Evolutionary conservation across 2,797 vertebrate species (phyloP).

Genomic region (Hybognathus amarus): DNA sequence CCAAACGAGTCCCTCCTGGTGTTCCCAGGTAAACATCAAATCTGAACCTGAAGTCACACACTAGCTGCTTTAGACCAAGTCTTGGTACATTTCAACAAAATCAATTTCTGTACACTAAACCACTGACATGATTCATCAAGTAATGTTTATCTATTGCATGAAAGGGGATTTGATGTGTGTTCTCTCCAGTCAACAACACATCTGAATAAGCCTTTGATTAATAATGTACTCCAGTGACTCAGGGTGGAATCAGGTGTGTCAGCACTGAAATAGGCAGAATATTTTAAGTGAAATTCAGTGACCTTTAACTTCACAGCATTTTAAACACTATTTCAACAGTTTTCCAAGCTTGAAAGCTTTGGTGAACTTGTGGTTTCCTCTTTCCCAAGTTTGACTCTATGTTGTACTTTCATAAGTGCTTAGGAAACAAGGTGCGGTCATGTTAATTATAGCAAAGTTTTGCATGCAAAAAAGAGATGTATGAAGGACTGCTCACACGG

Average conservation of each 20-base stretch:
- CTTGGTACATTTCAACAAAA: neutral
- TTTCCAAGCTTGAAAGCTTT: slow-evolving; percentile 8
- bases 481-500: neutral
- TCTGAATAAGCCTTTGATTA: slow-evolving; percentile 50
- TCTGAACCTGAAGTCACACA: neutral
- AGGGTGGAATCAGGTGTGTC: slow-evolving; percentile 13
- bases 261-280: slow-evolving; percentile 22
- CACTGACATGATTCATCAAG: slow-evolving; percentile 4
- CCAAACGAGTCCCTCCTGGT: slow-evolving; percentile 77
- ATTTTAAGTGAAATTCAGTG: slow-evolving; percentile 21
- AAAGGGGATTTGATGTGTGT: slow-evolving; percentile 28
- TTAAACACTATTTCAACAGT: slow-evolving; percentile 3
- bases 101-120: neutral
- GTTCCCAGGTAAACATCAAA: slow-evolving; percentile 84
- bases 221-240: slow-evolving; percentile 17
- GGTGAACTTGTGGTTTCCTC: slow-evolving; percentile 13
- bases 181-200: slow-evolving; percentile 53
- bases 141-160: slow-evolving; percentile 23
- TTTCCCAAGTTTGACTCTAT: neutral
- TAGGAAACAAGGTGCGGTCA: neutral
- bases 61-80: neutral
- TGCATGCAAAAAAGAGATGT: neutral
- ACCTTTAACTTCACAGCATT: slow-evolving; percentile 1
- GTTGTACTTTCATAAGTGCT: neutral
- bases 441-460: neutral